Conservation (phyloP, 2,113 vertebrate species). For the Neodon shergylaensis region DNA sequence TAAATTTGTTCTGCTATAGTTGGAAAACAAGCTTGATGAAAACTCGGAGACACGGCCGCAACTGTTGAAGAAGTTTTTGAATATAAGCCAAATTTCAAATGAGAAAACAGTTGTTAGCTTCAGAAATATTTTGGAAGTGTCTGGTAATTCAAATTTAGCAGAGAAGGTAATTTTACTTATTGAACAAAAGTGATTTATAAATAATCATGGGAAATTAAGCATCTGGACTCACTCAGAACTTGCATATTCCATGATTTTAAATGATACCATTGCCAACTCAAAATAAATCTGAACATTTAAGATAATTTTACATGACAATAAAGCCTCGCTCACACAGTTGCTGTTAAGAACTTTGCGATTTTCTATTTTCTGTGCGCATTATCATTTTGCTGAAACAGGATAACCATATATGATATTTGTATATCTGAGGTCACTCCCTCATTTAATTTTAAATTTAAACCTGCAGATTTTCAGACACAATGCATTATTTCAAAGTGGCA, state of each 20-base stretch:
- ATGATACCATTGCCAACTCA: slow-evolving; percentile 41
- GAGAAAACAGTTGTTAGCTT: slow-evolving; percentile 71
- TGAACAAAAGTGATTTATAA: slow-evolving; percentile 76
- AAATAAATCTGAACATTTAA: slow-evolving; percentile 62
- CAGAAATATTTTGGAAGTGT: slow-evolving; percentile 74
- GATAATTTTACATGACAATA: background rate
- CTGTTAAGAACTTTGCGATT: background rate
- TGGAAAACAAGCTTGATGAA: slow-evolving; percentile 47
- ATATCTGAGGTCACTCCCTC: background rate
- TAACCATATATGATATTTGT: background rate
- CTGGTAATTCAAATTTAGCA: slow-evolving; percentile 77
- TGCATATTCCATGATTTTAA: slow-evolving; percentile 69
- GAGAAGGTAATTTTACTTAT: slow-evolving; percentile 76
- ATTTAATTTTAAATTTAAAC: slow-evolving; percentile 9
- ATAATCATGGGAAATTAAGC: slow-evolving; percentile 73
- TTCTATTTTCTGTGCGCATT: background rate
- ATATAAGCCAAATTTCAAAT: slow-evolving; percentile 57
- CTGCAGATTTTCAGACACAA: background rate
- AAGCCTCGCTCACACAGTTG: background rate
- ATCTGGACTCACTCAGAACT: slow-evolving; percentile 56
- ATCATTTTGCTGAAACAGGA: slow-evolving; percentile 20
- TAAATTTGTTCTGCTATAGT: slow-evolving; percentile 48
- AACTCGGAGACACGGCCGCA: slow-evolving; percentile 40
- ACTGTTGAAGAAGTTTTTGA: slow-evolving; percentile 67
- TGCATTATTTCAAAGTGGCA: slow-evolving; percentile 9